phyloP scores from a whole-genome alignment of 1,140 invertebrate species.

The Caenorhabditis tropicalis region DNA sequence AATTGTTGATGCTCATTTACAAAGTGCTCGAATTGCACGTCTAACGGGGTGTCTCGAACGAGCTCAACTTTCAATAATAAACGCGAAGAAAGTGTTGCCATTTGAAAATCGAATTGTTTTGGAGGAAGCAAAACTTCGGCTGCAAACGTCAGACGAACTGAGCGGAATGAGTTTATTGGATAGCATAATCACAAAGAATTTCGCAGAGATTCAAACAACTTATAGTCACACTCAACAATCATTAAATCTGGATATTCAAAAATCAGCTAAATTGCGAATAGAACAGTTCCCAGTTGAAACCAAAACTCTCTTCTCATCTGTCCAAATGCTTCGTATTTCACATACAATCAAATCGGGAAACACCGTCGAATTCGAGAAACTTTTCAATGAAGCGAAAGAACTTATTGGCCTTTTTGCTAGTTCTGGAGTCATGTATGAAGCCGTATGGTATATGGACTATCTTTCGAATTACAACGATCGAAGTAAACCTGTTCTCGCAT shows the following conservation, averaged over 20 bases:
- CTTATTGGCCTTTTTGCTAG: not conserved
- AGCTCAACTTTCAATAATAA: not conserved
- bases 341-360: conserved; percentile 31
- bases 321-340: conserved; percentile 29
- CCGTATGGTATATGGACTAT: conserved; percentile 10
- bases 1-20: conserved; percentile 2
- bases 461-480: conserved; percentile 18
- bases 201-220: not conserved
- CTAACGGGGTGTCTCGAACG: not conserved
- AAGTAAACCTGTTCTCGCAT: not conserved
- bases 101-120: conserved; percentile 9
- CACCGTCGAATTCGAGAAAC: not conserved
- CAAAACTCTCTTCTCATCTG: conserved; percentile 6
- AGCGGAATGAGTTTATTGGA: conserved; percentile 16
- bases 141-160: conserved; percentile 2
- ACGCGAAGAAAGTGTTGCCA: not conserved
- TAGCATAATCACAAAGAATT: not conserved
- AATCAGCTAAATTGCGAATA: not conserved
- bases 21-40: conserved; percentile 20
- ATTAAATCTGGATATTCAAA: not conserved
- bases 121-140: conserved; percentile 8
- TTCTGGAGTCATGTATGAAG: conserved; percentile 19
- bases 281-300: not conserved
- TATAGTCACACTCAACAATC: conserved; percentile 11
- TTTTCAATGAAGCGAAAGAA: not conserved